Evolutionary conservation across 2,888 invertebrate species (phyloP).

Genomic region (Prenolepis imparis): DNA sequence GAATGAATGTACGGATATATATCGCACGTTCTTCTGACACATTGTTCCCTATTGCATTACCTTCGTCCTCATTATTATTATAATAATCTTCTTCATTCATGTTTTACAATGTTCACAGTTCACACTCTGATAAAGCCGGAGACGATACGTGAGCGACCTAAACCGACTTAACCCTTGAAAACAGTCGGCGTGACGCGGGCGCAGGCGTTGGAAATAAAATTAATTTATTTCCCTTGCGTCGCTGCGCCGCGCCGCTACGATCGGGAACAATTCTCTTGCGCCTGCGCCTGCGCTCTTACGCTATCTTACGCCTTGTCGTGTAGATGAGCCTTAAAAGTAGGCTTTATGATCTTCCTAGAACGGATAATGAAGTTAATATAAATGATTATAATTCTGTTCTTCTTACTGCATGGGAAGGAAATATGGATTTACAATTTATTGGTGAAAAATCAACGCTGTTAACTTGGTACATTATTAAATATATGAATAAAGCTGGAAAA

Average conservation of each 20-base stretch:
- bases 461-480: too few species aligned
- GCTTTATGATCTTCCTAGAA: too few species aligned
- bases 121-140: too few species aligned
- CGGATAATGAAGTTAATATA: too few species aligned
- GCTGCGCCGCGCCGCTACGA: not conserved
- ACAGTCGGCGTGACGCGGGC: not conserved
- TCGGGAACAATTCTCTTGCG: not conserved
- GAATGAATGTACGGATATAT: conserved; percentile 9
- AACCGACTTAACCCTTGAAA: not conserved
- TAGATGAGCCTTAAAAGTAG: not conserved
- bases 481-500: too few species aligned
- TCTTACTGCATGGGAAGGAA: too few species aligned
- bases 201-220: conserved; percentile 1
- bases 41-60: not conserved
- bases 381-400: too few species aligned
- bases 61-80: not conserved
- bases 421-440: too few species aligned
- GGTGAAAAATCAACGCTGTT: too few species aligned
- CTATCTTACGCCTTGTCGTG: not conserved
- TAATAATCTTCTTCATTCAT: not conserved
- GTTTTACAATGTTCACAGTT: not conserved
- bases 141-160: too few species aligned
- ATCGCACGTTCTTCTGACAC: not conserved
- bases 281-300: not conserved
- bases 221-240: not conserved